Evolutionary conservation across 1,140 invertebrate species (phyloP).

Genomic region (Cheumatopsyche charites): DNA sequence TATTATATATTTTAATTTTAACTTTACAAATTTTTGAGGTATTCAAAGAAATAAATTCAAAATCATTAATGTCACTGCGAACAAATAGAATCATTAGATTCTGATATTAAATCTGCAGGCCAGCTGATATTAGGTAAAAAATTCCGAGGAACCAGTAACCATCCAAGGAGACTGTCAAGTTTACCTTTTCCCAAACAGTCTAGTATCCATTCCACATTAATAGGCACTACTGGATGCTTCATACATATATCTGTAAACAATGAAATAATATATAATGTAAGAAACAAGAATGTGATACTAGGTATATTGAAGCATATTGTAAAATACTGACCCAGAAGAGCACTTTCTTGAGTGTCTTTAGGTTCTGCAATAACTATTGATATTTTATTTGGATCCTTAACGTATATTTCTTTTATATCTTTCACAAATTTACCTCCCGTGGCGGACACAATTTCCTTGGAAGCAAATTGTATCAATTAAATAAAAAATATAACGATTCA

Average conservation of each 20-base stretch:
- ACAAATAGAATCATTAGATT: neutral
- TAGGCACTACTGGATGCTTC: neutral
- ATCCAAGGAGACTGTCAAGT: neutral
- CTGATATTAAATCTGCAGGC: neutral
- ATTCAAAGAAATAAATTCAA: neutral
- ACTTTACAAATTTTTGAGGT: no score
- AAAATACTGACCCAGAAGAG: neutral
- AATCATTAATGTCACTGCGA: neutral
- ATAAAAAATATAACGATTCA: no score
- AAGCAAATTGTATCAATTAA: neutral
- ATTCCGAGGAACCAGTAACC: neutral
- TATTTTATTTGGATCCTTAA: slow-evolving; percentile 15
- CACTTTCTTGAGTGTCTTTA: slow-evolving; percentile 12
- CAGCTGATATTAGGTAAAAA: slow-evolving; percentile 15
- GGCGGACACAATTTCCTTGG: neutral
- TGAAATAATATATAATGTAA: no score
- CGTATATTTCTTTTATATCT: neutral
- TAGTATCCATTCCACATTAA: slow-evolving; percentile 21
- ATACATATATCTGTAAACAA: slow-evolving; percentile 19
- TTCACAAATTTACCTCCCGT: slow-evolving; percentile 7
- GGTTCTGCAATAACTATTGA: neutral
- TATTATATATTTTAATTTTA: no score
- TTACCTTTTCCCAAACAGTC: slow-evolving; percentile 1
- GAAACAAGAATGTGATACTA: no score
- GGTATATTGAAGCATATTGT: no score